Percentiles rank a stretch among this genome's conserved stretches.
These are phyloP conservation scores for Melanotaenia maccullochi DNA, from an alignment of 2,797 vertebrate genomes.

Conservation along the genomic window DNA sequence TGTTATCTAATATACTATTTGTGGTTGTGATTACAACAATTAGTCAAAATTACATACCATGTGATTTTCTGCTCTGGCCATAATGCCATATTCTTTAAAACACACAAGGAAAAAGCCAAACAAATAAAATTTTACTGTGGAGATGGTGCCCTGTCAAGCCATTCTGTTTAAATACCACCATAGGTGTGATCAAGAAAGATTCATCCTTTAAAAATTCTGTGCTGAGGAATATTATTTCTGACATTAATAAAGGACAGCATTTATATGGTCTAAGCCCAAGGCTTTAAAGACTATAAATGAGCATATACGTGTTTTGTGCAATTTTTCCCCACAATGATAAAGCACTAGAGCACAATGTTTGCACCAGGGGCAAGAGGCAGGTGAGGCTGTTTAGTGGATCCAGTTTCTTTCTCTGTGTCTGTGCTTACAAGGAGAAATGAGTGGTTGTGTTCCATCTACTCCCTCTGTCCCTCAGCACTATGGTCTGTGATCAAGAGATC, in stretches of 20 bases:
- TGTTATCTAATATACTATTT: constrained; percentile 40
- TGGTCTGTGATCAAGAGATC: constrained; percentile 75
- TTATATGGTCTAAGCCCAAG: constrained; percentile 66
- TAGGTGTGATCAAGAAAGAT: constrained; percentile 66
- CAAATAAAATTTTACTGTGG: constrained; percentile 70
- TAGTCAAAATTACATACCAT: constrained; percentile 54
- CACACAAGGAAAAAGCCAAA: constrained; percentile 72
- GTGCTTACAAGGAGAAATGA: constrained; percentile 44
- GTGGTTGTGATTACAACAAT: constrained; percentile 48
- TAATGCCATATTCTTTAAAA: constrained; percentile 69
- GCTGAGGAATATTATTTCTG: constrained; percentile 69
- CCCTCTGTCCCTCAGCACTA: constrained; percentile 55
- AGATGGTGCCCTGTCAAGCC: constrained; percentile 47
- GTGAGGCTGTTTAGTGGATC: constrained; percentile 48
- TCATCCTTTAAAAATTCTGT: constrained; percentile 67
- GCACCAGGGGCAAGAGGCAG: constrained; percentile 48
- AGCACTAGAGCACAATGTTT: constrained; percentile 48
- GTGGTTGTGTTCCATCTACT: constrained; percentile 54
- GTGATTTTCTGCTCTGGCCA: constrained; percentile 45
- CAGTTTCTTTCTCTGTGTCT: constrained; percentile 51
- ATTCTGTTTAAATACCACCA: constrained; percentile 77
- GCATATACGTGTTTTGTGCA: constrained; percentile 7
- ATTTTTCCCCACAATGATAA: constrained; percentile 46
- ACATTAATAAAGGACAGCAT: constrained; percentile 79
- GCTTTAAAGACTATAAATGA: constrained; percentile 47